Evolutionary conservation across 2,888 invertebrate genomes (phyloP), one percentile per base, ranked within the genome.

Genomic region (Metalampra italica): DNA sequence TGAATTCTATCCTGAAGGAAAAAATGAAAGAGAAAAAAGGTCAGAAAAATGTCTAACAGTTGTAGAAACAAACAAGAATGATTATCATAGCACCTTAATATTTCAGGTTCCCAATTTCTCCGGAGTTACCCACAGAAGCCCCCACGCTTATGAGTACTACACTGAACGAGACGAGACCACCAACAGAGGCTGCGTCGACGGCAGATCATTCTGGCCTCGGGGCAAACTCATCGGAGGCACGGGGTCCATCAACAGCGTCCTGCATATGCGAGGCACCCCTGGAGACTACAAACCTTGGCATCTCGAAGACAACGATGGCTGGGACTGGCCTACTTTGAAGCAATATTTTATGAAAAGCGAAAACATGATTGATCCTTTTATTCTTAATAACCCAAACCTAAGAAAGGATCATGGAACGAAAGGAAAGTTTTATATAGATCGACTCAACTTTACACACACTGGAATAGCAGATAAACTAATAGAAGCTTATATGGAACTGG

Each of bases 341-440:
- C 66, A 77, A 51, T 86, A 80, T 51, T 85, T 88, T 37, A 86
- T 68, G 64, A 89, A 89, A 57, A 83, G 82, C 36, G 87, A 85
- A 67, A 84, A 75, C 57, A 64, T 85, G 2, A 51, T 83, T 0
- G 87, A 88, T 41, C 85, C 86, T 0, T 70, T 63, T 15, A 88
- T 88, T 49, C 57, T 81, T 1, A 80, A 78, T 30, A 75, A 84
- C 47, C 78, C 82, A 7, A 62, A 78, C 45, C 56, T 87, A 40
- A 55, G 58, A 48, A 66, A 80, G 53, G 69, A 88, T 50, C 86
- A 90, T 47, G 90, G 90, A 0, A 80, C 78, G 0, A 82, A 88
- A 32, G 92, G 92, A 29, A 85, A 88, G 52, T 81, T 90, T 51
- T 68, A 86, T 14, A 75, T 92, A 5, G 90, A 91, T 60, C 78